Percentiles rank a stretch among this genome's conserved stretches.
Evolutionary conservation across 2,888 invertebrate species (phyloP).

Genomic region (Tenthredo notha): DNA sequence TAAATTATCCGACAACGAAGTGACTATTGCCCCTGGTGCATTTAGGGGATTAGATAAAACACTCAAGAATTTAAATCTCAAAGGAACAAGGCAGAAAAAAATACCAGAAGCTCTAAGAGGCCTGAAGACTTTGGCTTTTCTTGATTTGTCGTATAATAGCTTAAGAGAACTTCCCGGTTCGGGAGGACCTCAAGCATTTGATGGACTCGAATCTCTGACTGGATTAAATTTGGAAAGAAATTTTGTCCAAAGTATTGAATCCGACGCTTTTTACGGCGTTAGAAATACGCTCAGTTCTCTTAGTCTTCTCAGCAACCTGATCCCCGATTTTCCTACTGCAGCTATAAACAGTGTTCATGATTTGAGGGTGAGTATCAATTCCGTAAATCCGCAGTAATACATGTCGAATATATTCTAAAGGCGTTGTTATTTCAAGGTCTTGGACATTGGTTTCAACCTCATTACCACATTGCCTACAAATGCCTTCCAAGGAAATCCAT

Average conservation of each 20-base stretch:
- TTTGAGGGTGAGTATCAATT: constrained; percentile 81
- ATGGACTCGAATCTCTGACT: constrained; percentile 90
- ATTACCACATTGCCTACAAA: constrained; percentile 89
- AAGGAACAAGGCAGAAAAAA: constrained; percentile 90
- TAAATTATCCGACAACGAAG: constrained; percentile 93
- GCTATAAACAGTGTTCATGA: constrained; percentile 89
- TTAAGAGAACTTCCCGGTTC: constrained; percentile 89
- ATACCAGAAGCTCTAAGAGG: constrained; percentile 90
- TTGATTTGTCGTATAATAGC: constrained; percentile 94
- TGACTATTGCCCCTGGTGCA: constrained; percentile 85
- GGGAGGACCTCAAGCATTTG: constrained; percentile 85
- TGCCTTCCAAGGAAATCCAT: constrained; percentile 90
- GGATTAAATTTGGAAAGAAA: constrained; percentile 94
- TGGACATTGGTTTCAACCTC: constrained; percentile 96
- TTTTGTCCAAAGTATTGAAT: constrained; percentile 88
- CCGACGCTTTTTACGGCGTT: constrained; percentile 89
- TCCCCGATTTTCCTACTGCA: constrained; percentile 91
- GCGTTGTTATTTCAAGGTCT: constrained; percentile 80
- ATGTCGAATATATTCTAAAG: background rate
- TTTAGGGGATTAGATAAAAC: constrained; percentile 90
- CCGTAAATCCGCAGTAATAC: background rate
- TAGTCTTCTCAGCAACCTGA: constrained; percentile 92
- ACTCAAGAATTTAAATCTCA: constrained; percentile 93
- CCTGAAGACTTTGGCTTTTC: constrained; percentile 89
- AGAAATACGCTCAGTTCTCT: constrained; percentile 91